Percentiles rank a stretch among this genome's conserved stretches.
phyloP scores from a whole-genome alignment of 2,888 invertebrate species.

The Drosophila sordidapex region DNA sequence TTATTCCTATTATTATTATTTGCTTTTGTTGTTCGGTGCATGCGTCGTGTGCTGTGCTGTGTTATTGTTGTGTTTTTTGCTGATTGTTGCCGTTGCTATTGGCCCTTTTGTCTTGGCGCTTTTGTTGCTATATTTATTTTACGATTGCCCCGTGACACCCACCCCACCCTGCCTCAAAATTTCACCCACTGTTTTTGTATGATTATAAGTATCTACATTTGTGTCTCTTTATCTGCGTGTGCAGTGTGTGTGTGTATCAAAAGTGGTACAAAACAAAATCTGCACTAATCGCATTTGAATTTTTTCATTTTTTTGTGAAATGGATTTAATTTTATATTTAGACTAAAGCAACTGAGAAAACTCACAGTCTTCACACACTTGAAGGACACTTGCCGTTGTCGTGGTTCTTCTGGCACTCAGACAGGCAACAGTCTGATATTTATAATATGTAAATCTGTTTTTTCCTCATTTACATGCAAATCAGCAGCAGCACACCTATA shows the following conservation, averaged over 20 bases:
- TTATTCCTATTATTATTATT: conserved; percentile 66
- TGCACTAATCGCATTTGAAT: conserved; percentile 71
- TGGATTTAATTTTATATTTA: conserved; percentile 33
- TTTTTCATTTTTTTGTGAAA: conserved; percentile 41
- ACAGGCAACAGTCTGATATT: not conserved
- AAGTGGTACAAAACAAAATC: conserved; percentile 52
- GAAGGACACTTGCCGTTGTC: conserved; percentile 19
- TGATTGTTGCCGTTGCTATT: conserved; percentile 13
- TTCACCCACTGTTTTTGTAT: conserved; percentile 1
- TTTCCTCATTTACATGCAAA: conserved; percentile 69
- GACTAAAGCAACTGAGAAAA: conserved; percentile 37
- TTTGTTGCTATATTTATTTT: conserved; percentile 38
- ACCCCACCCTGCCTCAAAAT: conserved; percentile 34
- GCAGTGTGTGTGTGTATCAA: not conserved
- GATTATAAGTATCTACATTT: conserved; percentile 20
- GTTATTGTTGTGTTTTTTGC: conserved; percentile 14
- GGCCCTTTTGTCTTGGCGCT: conserved; percentile 24
- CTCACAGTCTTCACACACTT: conserved; percentile 18
- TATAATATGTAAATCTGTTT: conserved; percentile 41
- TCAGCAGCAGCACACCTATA: conserved; percentile 33
- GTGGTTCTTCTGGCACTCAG: conserved; percentile 7
- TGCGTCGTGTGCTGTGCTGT: not conserved
- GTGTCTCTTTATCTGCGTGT: not conserved
- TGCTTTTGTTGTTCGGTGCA: conserved; percentile 47
- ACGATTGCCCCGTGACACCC: conserved; percentile 22